These are phyloP conservation scores for Patiria miniata DNA, from an alignment of 35 echinoderm and acorn worm species.

Conservation along the genomic window DNA sequence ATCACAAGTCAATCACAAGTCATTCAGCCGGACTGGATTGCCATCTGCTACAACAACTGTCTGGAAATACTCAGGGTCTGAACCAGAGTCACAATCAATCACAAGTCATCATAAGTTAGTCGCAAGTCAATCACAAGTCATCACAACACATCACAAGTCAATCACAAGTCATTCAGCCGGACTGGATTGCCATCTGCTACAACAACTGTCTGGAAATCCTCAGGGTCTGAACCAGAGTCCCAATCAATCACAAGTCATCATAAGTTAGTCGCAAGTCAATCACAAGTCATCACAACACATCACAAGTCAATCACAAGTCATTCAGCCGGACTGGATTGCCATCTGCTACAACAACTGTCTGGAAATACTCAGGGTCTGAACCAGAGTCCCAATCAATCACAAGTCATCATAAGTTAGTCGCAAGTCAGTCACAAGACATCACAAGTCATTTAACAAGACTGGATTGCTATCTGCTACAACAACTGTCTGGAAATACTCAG, in stretches of 20 bases:
- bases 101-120: neutral
- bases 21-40: slow-evolving; percentile 98
- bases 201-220: slow-evolving; percentile 98
- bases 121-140: no score
- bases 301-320: slow-evolving; percentile 19
- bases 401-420: neutral
- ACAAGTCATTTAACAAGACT: slow-evolving; percentile 82
- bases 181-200: slow-evolving; percentile 99
- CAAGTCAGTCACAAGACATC: no score
- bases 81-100: neutral
- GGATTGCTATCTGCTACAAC: slow-evolving; percentile 99
- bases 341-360: slow-evolving; percentile 99
- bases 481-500: slow-evolving; percentile 96
- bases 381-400: neutral
- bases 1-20: neutral
- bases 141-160: no score
- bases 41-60: slow-evolving; percentile 99
- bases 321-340: slow-evolving; percentile 98
- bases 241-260: no score
- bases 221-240: slow-evolving; percentile 54
- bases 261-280: neutral
- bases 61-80: slow-evolving; percentile 94
- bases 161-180: slow-evolving; percentile 68
- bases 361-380: slow-evolving; percentile 91
- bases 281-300: no score